Base-by-base conservation (phyloP, 2,888 invertebrate genomes). In the Eurytoma adleriae region DNA sequence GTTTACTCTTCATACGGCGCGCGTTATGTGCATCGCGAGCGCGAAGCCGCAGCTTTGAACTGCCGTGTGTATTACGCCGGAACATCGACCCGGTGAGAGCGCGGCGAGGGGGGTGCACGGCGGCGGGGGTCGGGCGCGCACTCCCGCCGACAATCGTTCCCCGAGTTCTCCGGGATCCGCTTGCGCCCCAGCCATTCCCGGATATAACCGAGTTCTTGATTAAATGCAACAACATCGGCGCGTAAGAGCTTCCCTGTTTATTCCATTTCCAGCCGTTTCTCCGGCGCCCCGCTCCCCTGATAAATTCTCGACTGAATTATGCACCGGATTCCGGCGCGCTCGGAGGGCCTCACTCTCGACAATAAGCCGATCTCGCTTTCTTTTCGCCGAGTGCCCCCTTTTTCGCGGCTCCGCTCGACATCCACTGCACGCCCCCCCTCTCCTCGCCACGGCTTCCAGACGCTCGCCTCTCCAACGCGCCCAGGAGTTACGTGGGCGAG, bases 1-100 rank as follows among this genome's bases (percentile, higher is more conserved):
- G 81, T 83, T 82, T 84, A 82, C 81, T 69, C 82, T 79, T 82
- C 69, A 82, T 84, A 82, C 75, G 70, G 54, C 66, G 59, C 64
- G 73, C 75, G 79, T 72, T 79, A 79, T 77, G 78, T 80, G 57
- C 66, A 75, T 76, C 52, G 72, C 68, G 57, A 50, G 56, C 70
- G 56, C 54, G 66, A 74, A 67, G 70, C 80, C 56, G 69, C 69
- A 64, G 76, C 72, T 82, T 77, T 67, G 62, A 70, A 68, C 70
- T 54, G 61, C 59, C 66, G 16, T 59, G 52, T 77, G 57, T 75
- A 81, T 81, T 80, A 81, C 78, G 79, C 30, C 18, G 68, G 18
- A 70, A 74, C 61, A 82, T 70, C 70, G 48, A 76, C 54, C 66
- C 69, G 40, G 40, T 40, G 40, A 40, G 40, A 10, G 40, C 10